A percentile compares a stretch with the other conserved stretches of the same genome.
These are phyloP conservation scores for rat (Rattus norvegicus) DNA, from an alignment of 2,113 vertebrate genomes.

Conservation along the genomic window GRCr8 NC_086026.1:109904001-109904500, in stretches of 20 bases:
- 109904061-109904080: neutral
- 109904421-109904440: conserved; percentile 2
- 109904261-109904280: conserved; percentile 1
- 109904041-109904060: conserved; percentile 7
- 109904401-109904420: neutral
- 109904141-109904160: conserved; percentile 23
- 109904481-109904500: conserved; percentile 1
- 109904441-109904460: neutral
- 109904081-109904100: neutral
- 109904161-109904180: neutral
- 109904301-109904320: conserved; percentile 47
- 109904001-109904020: conserved; percentile 14
- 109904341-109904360: neutral
- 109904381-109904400: neutral
- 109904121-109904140: neutral
- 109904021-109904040: conserved; percentile 15
- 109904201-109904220: neutral
- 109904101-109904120: conserved; percentile 24
- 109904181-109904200: neutral
- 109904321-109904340: neutral
- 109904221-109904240: conserved; percentile 36
- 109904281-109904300: neutral
- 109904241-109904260: neutral
- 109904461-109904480: neutral
- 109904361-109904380: neutral